phyloP scores from a whole-genome alignment of 64 coral and sea anemone genomes.

The Pocillopora damicornis region DNA sequence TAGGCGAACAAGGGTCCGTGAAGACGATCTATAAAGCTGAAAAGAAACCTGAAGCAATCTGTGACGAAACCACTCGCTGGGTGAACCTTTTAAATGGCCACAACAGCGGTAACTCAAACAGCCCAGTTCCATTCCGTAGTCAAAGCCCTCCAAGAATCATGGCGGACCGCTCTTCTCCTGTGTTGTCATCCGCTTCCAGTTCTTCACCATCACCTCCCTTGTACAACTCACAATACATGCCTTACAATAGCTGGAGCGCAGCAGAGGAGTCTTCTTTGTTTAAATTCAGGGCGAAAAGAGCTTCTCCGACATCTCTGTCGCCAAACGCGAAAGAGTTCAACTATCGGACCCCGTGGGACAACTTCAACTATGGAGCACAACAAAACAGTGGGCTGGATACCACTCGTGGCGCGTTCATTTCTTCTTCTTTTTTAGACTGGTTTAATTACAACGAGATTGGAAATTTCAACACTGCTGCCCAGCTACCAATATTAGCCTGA shows the following conservation, averaged over 20 bases:
- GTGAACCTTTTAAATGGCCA: constrained; percentile 92
- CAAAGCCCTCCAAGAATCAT: constrained; percentile 18
- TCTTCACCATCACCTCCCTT: constrained; percentile 57
- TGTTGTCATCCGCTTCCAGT: constrained; percentile 56
- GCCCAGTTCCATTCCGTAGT: constrained; percentile 38
- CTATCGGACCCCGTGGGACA: constrained; percentile 16
- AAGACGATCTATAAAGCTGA: constrained; percentile 88
- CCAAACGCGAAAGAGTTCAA: constrained; percentile 93
- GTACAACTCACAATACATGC: constrained; percentile 47
- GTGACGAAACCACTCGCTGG: constrained; percentile 88
- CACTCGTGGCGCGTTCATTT: constrained; percentile 18
- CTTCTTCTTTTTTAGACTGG: constrained; percentile 38
- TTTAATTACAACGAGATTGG: constrained; percentile 30
- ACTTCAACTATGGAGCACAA: not conserved
- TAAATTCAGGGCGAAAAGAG: constrained; percentile 44
- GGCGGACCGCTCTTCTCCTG: constrained; percentile 61
- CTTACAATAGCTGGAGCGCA: constrained; percentile 88
- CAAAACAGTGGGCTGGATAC: constrained; percentile 38
- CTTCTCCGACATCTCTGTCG: constrained; percentile 67
- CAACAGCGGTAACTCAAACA: constrained; percentile 56
- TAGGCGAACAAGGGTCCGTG: constrained; percentile 84
- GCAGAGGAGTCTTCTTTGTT: constrained; percentile 59
- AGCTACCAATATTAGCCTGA: constrained; percentile 31
- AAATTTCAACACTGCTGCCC: constrained; percentile 36
- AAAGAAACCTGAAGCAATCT: constrained; percentile 71